These are phyloP conservation scores for Cetonia aurata DNA, from an alignment of 2,888 invertebrate species.

Conservation along the genomic window DNA sequence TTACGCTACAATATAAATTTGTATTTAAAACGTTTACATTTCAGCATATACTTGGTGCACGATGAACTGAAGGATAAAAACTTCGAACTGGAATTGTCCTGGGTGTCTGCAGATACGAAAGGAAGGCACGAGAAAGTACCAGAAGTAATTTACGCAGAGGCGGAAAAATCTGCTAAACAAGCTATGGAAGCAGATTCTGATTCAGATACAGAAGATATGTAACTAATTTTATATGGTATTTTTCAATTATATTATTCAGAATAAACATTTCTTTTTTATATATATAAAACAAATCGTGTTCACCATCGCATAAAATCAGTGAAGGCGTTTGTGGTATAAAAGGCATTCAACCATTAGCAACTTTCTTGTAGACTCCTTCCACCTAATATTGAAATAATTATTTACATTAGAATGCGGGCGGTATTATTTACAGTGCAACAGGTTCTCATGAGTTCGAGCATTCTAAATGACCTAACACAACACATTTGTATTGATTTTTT, in stretches of 20 bases:
- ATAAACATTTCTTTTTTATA: not conserved
- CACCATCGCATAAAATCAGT: no score
- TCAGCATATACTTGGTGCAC: constrained; percentile 87
- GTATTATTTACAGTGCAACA: no score
- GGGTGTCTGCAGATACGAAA: constrained; percentile 87
- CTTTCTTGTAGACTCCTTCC: no score
- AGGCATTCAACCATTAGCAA: no score
- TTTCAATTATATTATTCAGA: constrained; percentile 40
- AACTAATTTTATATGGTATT: constrained; percentile 52
- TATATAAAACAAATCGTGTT: not conserved
- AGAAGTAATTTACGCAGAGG: constrained; percentile 78
- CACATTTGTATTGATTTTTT: no score
- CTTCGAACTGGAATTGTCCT: constrained; percentile 95
- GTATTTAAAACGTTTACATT: constrained; percentile 22
- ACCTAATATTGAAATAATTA: no score
- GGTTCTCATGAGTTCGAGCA: no score
- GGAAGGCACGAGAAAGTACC: constrained; percentile 89
- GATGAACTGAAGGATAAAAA: constrained; percentile 96
- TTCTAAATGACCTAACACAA: no score
- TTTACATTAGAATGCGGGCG: no score
- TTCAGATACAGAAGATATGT: constrained; percentile 84
- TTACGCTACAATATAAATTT: not conserved
- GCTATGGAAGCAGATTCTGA: constrained; percentile 90
- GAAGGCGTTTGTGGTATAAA: no score
- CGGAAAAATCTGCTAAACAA: constrained; percentile 91